These are phyloP conservation scores for Columba livia DNA, from an alignment of 2,113 vertebrate genomes.

Conservation along the genomic window DNA sequence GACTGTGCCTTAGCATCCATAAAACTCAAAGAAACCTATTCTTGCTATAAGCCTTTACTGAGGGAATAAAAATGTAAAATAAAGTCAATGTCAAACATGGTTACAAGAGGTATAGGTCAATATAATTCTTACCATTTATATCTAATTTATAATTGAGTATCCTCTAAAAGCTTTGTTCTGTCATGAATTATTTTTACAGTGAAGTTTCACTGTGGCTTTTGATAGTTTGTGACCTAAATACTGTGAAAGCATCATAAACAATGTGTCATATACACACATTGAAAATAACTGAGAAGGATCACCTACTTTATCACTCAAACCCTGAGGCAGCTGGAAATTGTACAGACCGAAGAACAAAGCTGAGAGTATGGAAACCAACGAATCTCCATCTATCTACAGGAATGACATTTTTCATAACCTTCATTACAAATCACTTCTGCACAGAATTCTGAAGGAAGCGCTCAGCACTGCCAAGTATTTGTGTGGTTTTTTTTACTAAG, in stretches of 20 bases:
- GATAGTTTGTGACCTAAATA: slow-evolving; percentile 58
- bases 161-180: slow-evolving; percentile 43
- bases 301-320: not conserved
- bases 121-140: slow-evolving; percentile 4
- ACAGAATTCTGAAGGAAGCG: slow-evolving; percentile 7
- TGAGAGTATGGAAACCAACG: not conserved
- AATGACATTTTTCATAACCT: slow-evolving; percentile 25
- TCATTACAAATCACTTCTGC: slow-evolving; percentile 27
- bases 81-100: slow-evolving; percentile 15
- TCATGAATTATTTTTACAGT: slow-evolving; percentile 35
- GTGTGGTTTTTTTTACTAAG: not conserved
- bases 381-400: slow-evolving; percentile 6
- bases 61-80: slow-evolving; percentile 46
- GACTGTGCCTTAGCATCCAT: not conserved
- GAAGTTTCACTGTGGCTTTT: not conserved
- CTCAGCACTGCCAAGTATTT: not conserved
- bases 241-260: slow-evolving; percentile 51
- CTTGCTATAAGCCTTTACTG: not conserved
- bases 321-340: slow-evolving; percentile 49
- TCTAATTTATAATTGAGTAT: slow-evolving; percentile 50
- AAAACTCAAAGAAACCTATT: slow-evolving; percentile 52
- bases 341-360: not conserved
- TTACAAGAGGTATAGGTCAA: slow-evolving; percentile 19
- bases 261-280: not conserved
- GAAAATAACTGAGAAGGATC: slow-evolving; percentile 58